These are phyloP conservation scores for Mastomys natalensis DNA, from an alignment of 2,113 vertebrate genomes.

Conservation along the genomic window DNA sequence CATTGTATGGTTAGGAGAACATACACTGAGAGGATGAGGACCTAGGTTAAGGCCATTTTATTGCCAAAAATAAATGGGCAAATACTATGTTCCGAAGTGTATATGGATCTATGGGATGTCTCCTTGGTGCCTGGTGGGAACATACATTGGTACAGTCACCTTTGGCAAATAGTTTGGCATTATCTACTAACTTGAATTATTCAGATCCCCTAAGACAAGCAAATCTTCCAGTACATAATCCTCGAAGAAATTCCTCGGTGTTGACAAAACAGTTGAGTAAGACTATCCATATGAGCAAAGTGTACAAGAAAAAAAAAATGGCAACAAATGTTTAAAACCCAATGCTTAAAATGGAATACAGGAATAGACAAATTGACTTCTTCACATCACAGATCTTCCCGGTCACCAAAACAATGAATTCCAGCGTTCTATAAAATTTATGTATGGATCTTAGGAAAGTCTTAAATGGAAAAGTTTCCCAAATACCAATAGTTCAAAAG, in stretches of 20 bases:
- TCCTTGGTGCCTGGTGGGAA: neutral
- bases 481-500: neutral
- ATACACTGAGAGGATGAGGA: neutral
- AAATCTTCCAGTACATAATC: neutral
- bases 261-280: neutral
- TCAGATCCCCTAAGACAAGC: neutral
- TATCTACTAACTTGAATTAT: neutral
- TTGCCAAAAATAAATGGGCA: neutral
- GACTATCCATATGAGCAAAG: neutral
- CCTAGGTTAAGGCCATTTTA: neutral
- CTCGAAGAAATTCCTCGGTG: neutral
- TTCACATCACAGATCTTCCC: neutral
- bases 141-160: neutral
- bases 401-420: neutral
- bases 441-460: neutral
- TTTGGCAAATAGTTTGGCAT: neutral
- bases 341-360: neutral
- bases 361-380: neutral
- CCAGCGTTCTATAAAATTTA: neutral
- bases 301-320: neutral
- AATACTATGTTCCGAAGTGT: neutral
- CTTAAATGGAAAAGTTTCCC: neutral
- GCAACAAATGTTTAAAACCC: neutral
- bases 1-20: neutral
- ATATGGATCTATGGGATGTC: rapidly evolving